Percentiles rank a stretch among this genome's conserved stretches.
Conservation (phyloP, 2,113 vertebrate genomes). For the Hipposideros armiger region DNA sequence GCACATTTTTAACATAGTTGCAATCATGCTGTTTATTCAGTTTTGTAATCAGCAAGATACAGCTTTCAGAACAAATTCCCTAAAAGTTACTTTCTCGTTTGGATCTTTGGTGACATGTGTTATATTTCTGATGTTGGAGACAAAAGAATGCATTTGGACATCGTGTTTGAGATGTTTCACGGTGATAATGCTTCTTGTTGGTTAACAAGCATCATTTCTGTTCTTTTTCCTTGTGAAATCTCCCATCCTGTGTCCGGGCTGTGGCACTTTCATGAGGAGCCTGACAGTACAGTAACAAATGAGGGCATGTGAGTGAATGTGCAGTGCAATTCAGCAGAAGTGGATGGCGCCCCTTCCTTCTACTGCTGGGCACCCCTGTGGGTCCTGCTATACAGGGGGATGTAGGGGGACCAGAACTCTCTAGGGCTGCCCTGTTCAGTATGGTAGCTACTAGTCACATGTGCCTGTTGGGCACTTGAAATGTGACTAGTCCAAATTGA, state of each 20-base stretch:
- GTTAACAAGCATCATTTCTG: not conserved
- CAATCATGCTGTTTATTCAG: not conserved
- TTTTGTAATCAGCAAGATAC: conserved; percentile 24
- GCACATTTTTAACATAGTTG: conserved; percentile 10
- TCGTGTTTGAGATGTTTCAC: conserved; percentile 14
- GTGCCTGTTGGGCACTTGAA: not conserved
- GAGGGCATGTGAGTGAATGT: fast-evolving
- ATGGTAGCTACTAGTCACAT: not conserved
- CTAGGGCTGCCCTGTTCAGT: fast-evolving
- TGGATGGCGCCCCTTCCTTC: not conserved
- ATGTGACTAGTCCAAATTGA: not conserved
- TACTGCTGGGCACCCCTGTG: fast-evolving
- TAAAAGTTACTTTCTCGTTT: conserved; percentile 54
- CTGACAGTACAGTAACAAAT: not conserved
- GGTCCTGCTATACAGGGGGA: not conserved
- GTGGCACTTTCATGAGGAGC: not conserved
- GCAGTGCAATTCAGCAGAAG: fast-evolving
- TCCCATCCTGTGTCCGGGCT: not conserved
- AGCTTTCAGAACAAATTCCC: conserved; percentile 7
- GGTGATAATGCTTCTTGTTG: not conserved
- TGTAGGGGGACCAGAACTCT: not conserved
- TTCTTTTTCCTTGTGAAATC: conserved; percentile 24
- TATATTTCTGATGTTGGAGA: conserved; percentile 2
- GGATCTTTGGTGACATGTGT: conserved; percentile 5
- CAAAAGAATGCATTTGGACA: conserved; percentile 39